These are phyloP conservation scores for Rhagophthalmus giganteus DNA, from an alignment of 2,888 invertebrate species.

Conservation along the genomic window DNA sequence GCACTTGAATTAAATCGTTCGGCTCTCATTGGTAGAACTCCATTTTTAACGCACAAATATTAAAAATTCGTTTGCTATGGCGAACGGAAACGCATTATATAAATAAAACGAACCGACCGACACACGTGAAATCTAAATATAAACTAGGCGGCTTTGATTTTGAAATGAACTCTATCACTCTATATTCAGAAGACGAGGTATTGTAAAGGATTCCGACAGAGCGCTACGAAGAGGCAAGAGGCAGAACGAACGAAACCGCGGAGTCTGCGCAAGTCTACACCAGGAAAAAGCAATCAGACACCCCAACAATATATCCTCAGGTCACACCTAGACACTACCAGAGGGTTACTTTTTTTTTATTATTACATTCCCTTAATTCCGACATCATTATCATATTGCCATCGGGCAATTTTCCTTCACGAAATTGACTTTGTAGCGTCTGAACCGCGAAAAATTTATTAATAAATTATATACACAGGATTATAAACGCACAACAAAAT, in stretches of 20 bases:
- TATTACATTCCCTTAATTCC: constrained; percentile 9
- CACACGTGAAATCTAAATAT: constrained; percentile 39
- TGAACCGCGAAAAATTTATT: no score
- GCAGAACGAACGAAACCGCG: constrained; percentile 15
- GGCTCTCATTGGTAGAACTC: constrained; percentile 28
- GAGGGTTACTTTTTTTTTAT: constrained; percentile 14
- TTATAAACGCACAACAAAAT: no score
- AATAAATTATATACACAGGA: no score
- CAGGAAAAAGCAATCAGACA: constrained; percentile 29
- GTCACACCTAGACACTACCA: constrained; percentile 31
- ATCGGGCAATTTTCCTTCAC: no score
- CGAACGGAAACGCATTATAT: constrained; percentile 31
- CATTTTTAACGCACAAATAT: constrained; percentile 21
- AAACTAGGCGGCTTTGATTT: constrained; percentile 17
- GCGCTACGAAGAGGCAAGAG: constrained; percentile 27
- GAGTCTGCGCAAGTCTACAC: constrained; percentile 30
- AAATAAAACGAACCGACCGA: constrained; percentile 30
- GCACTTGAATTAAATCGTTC: constrained; percentile 19
- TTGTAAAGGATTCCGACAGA: constrained; percentile 16
- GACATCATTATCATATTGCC: no score
- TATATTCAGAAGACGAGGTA: constrained; percentile 13
- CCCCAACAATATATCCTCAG: constrained; percentile 29
- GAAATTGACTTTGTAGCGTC: no score
- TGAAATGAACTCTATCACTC: constrained; percentile 3
- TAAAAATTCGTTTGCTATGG: constrained; percentile 16